Percentiles rank a stretch among this genome's conserved stretches.
Evolutionary conservation across 2,888 invertebrate species (phyloP).

Genomic region (Hirtodrosophila trivittata): DNA sequence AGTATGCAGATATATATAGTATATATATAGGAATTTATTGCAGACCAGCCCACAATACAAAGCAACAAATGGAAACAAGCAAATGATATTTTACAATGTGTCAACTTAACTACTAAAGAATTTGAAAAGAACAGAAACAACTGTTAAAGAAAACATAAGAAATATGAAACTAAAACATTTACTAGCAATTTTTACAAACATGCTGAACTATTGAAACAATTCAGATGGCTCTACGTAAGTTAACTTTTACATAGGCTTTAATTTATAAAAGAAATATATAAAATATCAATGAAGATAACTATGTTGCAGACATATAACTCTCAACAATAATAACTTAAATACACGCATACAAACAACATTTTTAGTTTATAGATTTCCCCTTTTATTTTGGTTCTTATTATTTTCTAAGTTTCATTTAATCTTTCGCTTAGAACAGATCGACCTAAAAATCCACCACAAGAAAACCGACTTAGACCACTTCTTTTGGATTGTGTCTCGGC

Average conservation of each 20-base stretch:
- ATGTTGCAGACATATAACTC: no score
- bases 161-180: slow-evolving; percentile 52
- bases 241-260: slow-evolving; percentile 58
- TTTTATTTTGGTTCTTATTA: no score
- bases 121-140: not conserved
- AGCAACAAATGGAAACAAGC: slow-evolving; percentile 50
- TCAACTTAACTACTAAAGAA: slow-evolving; percentile 31
- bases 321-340: no score
- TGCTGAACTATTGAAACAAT: slow-evolving; percentile 55
- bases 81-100: slow-evolving; percentile 41
- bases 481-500: no score
- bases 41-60: slow-evolving; percentile 64
- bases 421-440: no score
- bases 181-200: slow-evolving; percentile 55
- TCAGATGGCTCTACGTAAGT: slow-evolving; percentile 40
- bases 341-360: no score
- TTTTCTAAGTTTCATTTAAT: not conserved
- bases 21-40: slow-evolving; percentile 38
- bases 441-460: no score
- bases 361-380: no score
- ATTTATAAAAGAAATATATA: slow-evolving; percentile 60
- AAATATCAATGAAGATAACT: slow-evolving; percentile 46
- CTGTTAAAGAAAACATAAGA: slow-evolving; percentile 1
- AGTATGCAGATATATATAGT: slow-evolving; percentile 18
- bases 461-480: no score